phyloP scores from a whole-genome alignment of 2,113 vertebrate genomes.

The Pseudorasbora parva region DNA sequence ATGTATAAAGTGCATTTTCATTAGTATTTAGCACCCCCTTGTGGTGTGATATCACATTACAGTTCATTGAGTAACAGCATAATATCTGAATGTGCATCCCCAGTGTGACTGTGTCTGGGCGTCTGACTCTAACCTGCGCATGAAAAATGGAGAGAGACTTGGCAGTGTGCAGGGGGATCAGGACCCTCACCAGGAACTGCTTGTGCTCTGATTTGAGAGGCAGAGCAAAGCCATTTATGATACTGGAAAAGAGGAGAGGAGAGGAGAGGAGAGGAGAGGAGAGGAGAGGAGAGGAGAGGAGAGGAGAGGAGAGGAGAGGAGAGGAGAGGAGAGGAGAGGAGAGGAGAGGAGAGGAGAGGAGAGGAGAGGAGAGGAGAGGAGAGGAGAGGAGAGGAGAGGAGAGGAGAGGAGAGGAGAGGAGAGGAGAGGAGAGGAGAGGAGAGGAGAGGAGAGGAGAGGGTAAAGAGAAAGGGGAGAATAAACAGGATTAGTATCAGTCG shows the following conservation, averaged over 20 bases:
- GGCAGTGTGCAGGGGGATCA: conserved; percentile 90
- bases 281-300: not conserved
- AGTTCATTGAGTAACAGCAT: not conserved
- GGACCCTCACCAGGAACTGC: conserved; percentile 90
- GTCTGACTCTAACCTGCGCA: conserved; percentile 82
- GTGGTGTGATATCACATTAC: not conserved
- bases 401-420: conserved; percentile 16
- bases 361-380: not conserved
- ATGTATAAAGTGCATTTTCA: not conserved
- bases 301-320: not conserved
- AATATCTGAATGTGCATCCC: conserved; percentile 21
- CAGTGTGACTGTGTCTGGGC: conserved; percentile 10
- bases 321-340: not conserved
- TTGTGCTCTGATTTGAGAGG: conserved; percentile 93
- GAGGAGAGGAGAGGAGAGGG: not conserved
- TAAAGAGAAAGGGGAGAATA: conserved; percentile 34
- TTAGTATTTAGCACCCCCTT: conserved; percentile 9
- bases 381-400: not conserved
- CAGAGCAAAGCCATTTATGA: conserved; percentile 92
- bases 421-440: conserved; percentile 2
- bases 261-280: conserved; percentile 19
- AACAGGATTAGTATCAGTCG: conserved; percentile 59
- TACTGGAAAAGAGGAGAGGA: conserved; percentile 70
- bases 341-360: not conserved
- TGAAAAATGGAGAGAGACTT: conserved; percentile 93